Base-by-base conservation (phyloP, 2,888 invertebrate genomes). In the Apantesis nais region DNA sequence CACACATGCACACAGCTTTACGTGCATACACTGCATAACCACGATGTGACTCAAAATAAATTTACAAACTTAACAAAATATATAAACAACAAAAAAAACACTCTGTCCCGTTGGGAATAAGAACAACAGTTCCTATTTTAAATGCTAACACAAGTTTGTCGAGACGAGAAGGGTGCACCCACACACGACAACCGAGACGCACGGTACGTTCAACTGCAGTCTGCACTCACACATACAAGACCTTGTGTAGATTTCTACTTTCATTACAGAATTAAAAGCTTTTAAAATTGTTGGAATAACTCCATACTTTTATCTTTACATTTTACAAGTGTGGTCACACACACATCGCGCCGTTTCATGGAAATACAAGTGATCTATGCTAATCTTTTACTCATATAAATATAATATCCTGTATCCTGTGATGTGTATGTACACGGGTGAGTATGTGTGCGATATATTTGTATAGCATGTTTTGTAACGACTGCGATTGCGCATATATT, bases 131-230 rank as follows among this genome's bases (percentile, higher is more conserved):
- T 31, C 0, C 0, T 3, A 72, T 71, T 73, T 68, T 68, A 0
- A 29, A 25, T 52, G 60, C 74, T 66, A 83, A 73, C 70, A 48
- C 14, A 79, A 81, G 70, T 77, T 82, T 81, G 89, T 79, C 83
- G 86, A 89, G 90, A 92, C 92, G 84, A 86, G 91, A 93, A 94
- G 94, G 94, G 93, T 93, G 93, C 90, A 93, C 93, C 55, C 91
- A 90, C 87, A 93, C 93, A 82, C 65, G 39, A 25, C 66, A 65
- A 80, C 39, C 76, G 89, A 84, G 90, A 84, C 81, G 84, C 84
- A 86, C 86, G 86, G 87, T 88, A 83, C 77, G 79, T 86, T 85
- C 84, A 83, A 86, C 80, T 92, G 92, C 93, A 93, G 92, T 93
- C 92, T 91, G 72, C 89, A 89, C 90, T 87, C 92, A 86, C 78